These are phyloP conservation scores for Iselma pallidipennis DNA, from an alignment of 2,888 invertebrate species.

Conservation along the genomic window DNA sequence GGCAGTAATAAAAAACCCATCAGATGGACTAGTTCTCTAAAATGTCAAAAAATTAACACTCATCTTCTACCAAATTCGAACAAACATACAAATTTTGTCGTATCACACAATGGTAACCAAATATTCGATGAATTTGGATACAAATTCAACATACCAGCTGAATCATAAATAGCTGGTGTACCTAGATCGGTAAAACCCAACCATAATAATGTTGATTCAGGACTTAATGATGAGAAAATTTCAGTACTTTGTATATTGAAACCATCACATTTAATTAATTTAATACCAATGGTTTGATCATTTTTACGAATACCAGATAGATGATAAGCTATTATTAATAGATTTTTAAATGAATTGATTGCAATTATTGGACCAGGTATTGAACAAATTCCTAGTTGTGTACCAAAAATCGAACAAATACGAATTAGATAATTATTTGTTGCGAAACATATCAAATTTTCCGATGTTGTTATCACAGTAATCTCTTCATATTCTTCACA, in stretches of 20 bases:
- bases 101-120: constrained; percentile 84
- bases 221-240: constrained; percentile 68
- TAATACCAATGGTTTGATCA: constrained; percentile 62
- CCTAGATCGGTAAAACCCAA: constrained; percentile 81
- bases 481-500: constrained; percentile 81
- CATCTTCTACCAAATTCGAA: too few species aligned
- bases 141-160: constrained; percentile 73
- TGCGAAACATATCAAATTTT: constrained; percentile 78
- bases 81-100: constrained; percentile 67
- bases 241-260: constrained; percentile 47
- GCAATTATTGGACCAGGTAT: constrained; percentile 75
- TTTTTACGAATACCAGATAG: constrained; percentile 58
- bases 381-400: constrained; percentile 78
- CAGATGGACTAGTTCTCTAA: constrained; percentile 68
- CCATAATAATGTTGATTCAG: constrained; percentile 72
- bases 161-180: constrained; percentile 77
- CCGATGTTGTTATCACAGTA: constrained; percentile 66
- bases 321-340: constrained; percentile 71
- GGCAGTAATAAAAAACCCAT: constrained; percentile 77
- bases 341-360: constrained; percentile 65
- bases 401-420: constrained; percentile 84
- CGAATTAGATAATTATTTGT: constrained; percentile 76
- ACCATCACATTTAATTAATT: constrained; percentile 60
- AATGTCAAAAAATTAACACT: too few species aligned
- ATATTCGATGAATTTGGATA: constrained; percentile 68